Evolutionary conservation across 2,888 invertebrate genomes (phyloP).

Genomic region (Cephalotes varians): DNA sequence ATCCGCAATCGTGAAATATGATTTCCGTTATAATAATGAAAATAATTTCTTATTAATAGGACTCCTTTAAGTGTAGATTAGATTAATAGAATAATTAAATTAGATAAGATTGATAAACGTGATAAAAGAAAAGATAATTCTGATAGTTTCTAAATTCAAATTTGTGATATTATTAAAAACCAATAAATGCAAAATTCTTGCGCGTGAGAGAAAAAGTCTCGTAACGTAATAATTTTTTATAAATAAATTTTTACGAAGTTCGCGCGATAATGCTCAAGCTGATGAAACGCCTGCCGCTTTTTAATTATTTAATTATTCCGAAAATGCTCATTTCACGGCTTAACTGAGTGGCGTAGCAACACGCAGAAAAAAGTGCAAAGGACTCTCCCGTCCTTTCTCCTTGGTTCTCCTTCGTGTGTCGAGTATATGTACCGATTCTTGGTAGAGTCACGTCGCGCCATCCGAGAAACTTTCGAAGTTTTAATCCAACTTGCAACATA

Average conservation of each 20-base stretch:
- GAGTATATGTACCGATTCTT: constrained; percentile 40
- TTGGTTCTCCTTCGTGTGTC: constrained; percentile 18
- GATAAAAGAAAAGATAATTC: neutral
- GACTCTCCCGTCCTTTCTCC: neutral
- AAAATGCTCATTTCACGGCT: constrained; percentile 18
- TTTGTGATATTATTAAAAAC: neutral
- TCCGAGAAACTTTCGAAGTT: constrained; percentile 41
- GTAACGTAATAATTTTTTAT: neutral
- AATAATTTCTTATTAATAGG: neutral
- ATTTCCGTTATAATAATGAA: neutral
- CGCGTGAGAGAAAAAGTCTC: neutral
- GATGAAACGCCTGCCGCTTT: neutral
- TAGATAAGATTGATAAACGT: neutral
- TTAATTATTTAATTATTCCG: constrained; percentile 50
- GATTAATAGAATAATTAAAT: neutral
- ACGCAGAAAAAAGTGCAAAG: neutral
- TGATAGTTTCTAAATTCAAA: neutral
- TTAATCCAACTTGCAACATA: constrained; percentile 56
- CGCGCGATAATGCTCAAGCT: neutral
- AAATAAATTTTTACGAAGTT: neutral
- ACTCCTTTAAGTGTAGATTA: neutral
- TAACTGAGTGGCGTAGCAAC: neutral
- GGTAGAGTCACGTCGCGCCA: constrained; percentile 47
- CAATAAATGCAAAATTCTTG: neutral
- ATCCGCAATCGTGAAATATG: neutral